A percentile compares a stretch with the other conserved stretches of the same genome.
phyloP scores from a whole-genome alignment of 2,888 invertebrate species.

The Caprella mutica region DNA sequence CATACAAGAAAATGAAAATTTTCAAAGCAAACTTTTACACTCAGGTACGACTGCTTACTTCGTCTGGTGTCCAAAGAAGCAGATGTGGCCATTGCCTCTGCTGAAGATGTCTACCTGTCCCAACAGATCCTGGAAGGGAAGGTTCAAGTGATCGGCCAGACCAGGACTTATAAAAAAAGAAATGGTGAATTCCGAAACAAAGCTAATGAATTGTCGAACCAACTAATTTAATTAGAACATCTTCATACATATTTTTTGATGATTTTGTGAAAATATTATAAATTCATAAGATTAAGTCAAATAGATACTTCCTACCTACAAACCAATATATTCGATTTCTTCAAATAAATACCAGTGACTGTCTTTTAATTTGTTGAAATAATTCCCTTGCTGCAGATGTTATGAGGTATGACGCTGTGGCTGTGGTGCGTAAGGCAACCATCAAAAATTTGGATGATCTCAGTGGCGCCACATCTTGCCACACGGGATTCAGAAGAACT shows the following conservation, averaged over 20 bases:
- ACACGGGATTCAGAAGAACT: conserved; percentile 74
- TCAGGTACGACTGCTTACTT: conserved; percentile 64
- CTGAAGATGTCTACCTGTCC: conserved; percentile 79
- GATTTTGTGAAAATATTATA: too few species aligned
- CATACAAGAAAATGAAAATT: too few species aligned
- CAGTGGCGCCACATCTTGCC: conserved; percentile 67
- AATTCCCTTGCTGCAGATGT: too few species aligned
- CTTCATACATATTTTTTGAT: too few species aligned
- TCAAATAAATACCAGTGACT: too few species aligned
- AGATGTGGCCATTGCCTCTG: conserved; percentile 69
- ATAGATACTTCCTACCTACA: too few species aligned
- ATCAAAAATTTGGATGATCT: conserved; percentile 57
- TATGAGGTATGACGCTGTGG: conserved; percentile 72
- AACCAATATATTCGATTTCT: too few species aligned
- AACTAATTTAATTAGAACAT: too few species aligned
- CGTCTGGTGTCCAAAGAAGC: conserved; percentile 63
- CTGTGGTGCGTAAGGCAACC: conserved; percentile 51
- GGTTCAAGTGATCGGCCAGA: conserved; percentile 15
- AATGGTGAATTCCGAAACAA: background rate
- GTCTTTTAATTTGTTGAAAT: too few species aligned
- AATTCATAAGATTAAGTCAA: too few species aligned
- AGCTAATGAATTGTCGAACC: background rate
- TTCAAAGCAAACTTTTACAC: conserved; percentile 28
- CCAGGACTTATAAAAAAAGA: background rate
- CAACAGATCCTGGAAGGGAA: conserved; percentile 28